Conservation (phyloP, 53 echinoderm and acorn worm species). For the Zoroaster sp. region DNA sequence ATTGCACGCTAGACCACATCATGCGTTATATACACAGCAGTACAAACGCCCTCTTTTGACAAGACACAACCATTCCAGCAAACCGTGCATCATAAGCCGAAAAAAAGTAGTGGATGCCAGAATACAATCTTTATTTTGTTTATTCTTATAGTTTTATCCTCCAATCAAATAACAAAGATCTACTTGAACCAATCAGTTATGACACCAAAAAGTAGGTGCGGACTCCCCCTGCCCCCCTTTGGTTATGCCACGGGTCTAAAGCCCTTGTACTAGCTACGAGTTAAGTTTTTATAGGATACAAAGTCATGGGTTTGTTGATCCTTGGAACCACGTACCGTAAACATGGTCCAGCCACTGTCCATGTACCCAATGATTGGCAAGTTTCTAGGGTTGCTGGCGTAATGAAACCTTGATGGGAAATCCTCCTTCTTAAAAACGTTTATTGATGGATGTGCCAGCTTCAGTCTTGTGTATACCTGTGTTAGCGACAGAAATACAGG, state of each 20-base stretch:
- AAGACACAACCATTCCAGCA: no score
- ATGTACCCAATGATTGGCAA: constrained; percentile 65
- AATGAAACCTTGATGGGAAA: constrained; percentile 67
- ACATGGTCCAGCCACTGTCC: constrained; percentile 58
- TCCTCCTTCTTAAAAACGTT: constrained; percentile 72
- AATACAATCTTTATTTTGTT: no score
- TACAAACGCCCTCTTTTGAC: no score
- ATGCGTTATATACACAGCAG: no score
- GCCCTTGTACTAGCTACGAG: background rate
- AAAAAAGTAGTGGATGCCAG: no score
- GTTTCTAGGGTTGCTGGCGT: constrained; percentile 77
- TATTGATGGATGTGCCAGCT: constrained; percentile 64
- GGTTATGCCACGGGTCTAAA: background rate
- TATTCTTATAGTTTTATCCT: no score
- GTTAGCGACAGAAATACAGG: no score
- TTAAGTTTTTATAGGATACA: background rate
- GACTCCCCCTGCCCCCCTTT: background rate
- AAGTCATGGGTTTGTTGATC: background rate
- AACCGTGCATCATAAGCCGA: no score
- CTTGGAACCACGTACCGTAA: background rate
- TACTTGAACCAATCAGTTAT: background rate
- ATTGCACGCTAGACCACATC: no score
- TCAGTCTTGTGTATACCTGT: constrained; percentile 61
- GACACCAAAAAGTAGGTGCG: background rate
- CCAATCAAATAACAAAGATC: no score